Evolutionary conservation across 2,888 invertebrate species (phyloP), one percentile per base, ranked within the genome.

Genomic region (Macrosoma leucophasiata): DNA sequence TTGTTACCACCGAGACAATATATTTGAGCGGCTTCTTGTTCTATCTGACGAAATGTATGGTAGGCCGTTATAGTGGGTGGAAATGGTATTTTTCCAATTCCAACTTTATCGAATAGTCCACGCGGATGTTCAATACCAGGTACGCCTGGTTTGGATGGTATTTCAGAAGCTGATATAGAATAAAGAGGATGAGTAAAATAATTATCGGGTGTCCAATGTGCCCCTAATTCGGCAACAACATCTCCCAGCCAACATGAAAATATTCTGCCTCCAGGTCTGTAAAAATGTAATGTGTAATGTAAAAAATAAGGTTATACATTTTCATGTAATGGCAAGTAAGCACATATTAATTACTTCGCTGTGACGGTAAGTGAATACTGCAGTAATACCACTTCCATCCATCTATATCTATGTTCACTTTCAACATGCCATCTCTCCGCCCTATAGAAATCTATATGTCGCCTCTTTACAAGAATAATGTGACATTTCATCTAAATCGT

Each of bases 231-330:
- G 4, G 91, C 91, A 10, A 90, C 89, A 1, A 89, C 87, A 48
- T 92, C 91, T n/a, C 91, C 91, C 11, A 92, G 70, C 87, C 90
- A 91, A 54, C 90, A 90, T 0, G 92, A 91, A 55, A 89, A 90
- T 23, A 93, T 91, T 26, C 93, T 86, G 15, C 93, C 93, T 14
- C 93, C 93, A 29, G 90, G 91, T 60, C 92, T 91, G 62, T 31
- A 72, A 79, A 33, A 4, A 4, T 5, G 7, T 5, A 17, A 17
- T 5, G 17, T 17, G 7, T 17, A 17, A 17, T 17, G 4, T 17
- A n/a, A n/a, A n/a, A n/a, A n/a, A n/a, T n/a, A n/a, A n/a, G n/a
- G n/a, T n/a, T n/a, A n/a, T n/a, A n/a, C n/a, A n/a, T n/a, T n/a
- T n/a, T n/a, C n/a, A n/a, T n/a, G n/a, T n/a, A n/a, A n/a, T n/a